Percentiles rank a stretch among this genome's conserved stretches.
These are phyloP conservation scores for Clytia hemisphaerica DNA, from an alignment of 30 jellyfish, hydroid and myxozoan species.

Conservation along the genomic window DNA sequence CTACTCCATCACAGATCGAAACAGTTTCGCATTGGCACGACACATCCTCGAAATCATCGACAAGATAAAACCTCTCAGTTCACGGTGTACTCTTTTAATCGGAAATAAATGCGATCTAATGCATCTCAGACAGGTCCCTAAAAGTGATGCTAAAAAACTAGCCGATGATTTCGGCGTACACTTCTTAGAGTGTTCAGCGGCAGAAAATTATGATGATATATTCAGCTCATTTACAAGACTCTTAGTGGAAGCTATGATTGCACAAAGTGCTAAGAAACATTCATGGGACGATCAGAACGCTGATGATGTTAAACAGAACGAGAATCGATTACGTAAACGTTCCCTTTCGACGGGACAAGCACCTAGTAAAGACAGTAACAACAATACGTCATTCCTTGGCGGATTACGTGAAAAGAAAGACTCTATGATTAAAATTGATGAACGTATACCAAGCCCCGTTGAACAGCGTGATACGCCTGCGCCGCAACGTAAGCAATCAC, in stretches of 20 bases:
- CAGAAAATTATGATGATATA: slow-evolving; percentile 66
- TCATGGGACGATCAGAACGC: slow-evolving; percentile 8
- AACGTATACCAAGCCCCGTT: background rate
- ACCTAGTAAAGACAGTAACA: too few species aligned
- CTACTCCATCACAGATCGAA: slow-evolving; percentile 65
- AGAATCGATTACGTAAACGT: too few species aligned
- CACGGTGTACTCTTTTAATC: slow-evolving; percentile 55
- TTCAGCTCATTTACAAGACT: slow-evolving; percentile 48
- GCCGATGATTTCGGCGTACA: slow-evolving; percentile 66
- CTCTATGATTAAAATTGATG: background rate
- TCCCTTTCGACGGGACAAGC: too few species aligned
- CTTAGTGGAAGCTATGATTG: slow-evolving; percentile 56
- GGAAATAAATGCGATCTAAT: slow-evolving; percentile 71
- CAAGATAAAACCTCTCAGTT: slow-evolving; percentile 49
- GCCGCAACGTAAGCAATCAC: background rate
- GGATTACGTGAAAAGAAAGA: too few species aligned
- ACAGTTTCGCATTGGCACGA: slow-evolving; percentile 60
- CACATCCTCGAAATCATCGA: slow-evolving; percentile 49
- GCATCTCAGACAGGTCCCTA: slow-evolving; percentile 60
- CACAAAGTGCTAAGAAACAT: slow-evolving; percentile 49
- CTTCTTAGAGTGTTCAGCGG: slow-evolving; percentile 75
- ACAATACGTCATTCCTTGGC: too few species aligned
- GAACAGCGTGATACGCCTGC: slow-evolving; percentile 19
- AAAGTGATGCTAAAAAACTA: slow-evolving; percentile 60
- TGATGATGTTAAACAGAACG: too few species aligned